phyloP scores from a whole-genome alignment of 2,797 vertebrate genomes.

The Thripadectes ignobilis region DNA sequence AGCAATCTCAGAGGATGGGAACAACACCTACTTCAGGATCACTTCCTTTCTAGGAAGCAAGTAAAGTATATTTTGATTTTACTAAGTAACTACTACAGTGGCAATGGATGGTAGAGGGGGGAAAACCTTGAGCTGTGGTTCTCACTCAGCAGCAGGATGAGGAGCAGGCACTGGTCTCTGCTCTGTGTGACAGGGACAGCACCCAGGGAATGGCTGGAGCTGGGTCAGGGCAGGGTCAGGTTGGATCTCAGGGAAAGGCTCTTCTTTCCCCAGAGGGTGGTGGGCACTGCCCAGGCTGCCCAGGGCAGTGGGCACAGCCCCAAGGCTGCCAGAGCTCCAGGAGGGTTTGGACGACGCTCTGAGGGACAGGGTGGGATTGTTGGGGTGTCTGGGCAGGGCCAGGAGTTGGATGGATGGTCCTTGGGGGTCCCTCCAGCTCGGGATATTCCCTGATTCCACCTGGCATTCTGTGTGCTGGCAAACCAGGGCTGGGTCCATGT shows the following conservation, averaged over 20 bases:
- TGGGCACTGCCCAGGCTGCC: neutral
- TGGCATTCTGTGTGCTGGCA: neutral
- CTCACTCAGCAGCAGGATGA: neutral
- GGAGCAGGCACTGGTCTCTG: neutral
- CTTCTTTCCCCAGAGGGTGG: neutral
- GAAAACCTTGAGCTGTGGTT: neutral
- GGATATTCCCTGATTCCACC: neutral
- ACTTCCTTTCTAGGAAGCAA: neutral
- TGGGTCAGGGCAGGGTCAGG: neutral
- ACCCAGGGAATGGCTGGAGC: neutral
- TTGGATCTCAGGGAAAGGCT: neutral
- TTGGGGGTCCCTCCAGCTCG: accelerated
- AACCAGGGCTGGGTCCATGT: accelerated
- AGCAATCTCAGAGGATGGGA: neutral
- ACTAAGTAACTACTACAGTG: neutral
- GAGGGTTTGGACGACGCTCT: neutral
- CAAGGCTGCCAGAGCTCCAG: slow-evolving; percentile 7
- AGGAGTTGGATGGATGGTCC: accelerated
- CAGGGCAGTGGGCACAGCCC: neutral
- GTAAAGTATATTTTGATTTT: neutral
- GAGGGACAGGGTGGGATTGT: neutral
- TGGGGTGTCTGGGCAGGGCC: neutral
- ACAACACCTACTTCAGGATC: neutral
- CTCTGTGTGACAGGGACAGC: neutral
- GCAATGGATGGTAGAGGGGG: neutral